phyloP scores from a whole-genome alignment of 2,113 vertebrate species.

The Oreochromis spilurus region DNA sequence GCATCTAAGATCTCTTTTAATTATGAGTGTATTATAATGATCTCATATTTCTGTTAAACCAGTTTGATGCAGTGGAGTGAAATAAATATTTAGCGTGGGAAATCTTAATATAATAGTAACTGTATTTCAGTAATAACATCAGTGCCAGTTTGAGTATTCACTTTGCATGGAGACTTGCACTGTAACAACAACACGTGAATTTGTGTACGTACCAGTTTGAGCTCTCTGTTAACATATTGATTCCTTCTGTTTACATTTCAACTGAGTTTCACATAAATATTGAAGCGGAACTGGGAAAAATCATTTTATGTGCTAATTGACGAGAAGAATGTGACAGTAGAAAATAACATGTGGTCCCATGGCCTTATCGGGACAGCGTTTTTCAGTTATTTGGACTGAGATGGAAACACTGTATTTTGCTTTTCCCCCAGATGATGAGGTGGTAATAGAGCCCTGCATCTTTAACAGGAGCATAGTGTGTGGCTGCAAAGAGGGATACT shows the following conservation, averaged over 20 bases:
- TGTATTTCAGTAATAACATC: background rate
- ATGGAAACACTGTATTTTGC: background rate
- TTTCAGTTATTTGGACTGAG: background rate
- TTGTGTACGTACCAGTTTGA: background rate
- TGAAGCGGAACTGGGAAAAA: background rate
- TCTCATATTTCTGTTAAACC: background rate
- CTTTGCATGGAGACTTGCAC: background rate
- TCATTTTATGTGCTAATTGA: background rate
- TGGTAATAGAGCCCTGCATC: background rate
- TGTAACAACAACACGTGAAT: background rate
- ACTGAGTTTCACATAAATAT: background rate
- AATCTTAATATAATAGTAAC: background rate
- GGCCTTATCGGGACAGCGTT: background rate
- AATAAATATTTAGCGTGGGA: background rate
- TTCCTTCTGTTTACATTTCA: background rate
- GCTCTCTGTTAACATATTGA: background rate
- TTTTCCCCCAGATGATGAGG: background rate
- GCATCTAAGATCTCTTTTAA: background rate
- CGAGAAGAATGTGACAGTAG: background rate
- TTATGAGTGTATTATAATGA: background rate
- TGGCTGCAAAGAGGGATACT: background rate
- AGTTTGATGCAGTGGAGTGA: background rate
- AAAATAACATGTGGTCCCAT: background rate
- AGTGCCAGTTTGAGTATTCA: background rate
- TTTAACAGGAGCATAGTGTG: background rate